These are phyloP conservation scores for Epinephelus moara DNA, from an alignment of 2,113 vertebrate species.

Conservation along the genomic window DNA sequence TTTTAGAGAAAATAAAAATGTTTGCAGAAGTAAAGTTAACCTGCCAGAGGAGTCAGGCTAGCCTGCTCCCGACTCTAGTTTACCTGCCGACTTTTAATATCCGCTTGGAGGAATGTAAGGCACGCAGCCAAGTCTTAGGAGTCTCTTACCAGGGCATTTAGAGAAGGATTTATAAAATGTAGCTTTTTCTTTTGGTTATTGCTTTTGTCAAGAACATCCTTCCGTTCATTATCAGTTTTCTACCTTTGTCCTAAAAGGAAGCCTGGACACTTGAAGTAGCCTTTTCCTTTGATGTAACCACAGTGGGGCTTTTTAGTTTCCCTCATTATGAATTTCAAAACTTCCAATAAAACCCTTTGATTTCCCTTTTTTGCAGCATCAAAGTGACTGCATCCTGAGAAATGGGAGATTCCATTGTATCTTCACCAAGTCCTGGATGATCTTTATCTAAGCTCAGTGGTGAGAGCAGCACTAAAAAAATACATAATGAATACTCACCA, in stretches of 20 bases:
- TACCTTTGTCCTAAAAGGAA: conserved; percentile 25
- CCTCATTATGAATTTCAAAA: conserved; percentile 36
- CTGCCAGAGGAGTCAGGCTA: not conserved
- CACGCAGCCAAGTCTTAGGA: not conserved
- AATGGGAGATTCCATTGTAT: conserved; percentile 21
- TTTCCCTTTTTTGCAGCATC: conserved; percentile 41
- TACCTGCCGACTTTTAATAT: conserved; percentile 10
- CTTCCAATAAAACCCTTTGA: conserved; percentile 34
- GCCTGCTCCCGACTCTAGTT: not conserved
- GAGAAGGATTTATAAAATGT: not conserved
- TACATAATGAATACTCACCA: conserved; percentile 23
- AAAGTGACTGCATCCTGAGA: conserved; percentile 49
- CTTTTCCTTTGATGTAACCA: conserved; percentile 55
- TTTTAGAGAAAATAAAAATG: conserved; percentile 30
- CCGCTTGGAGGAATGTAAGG: not conserved
- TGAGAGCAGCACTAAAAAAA: conserved; percentile 19
- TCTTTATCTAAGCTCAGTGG: conserved; percentile 27
- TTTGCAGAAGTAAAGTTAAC: conserved; percentile 43
- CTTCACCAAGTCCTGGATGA: conserved; percentile 16
- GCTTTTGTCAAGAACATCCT: conserved; percentile 2
- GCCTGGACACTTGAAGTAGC: conserved; percentile 26
- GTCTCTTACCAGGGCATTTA: not conserved
- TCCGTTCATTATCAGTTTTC: not conserved
- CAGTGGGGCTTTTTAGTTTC: conserved; percentile 46
- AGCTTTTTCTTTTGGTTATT: not conserved